phyloP scores from a whole-genome alignment of 2,797 vertebrate genomes.

The Microctenopoma steveboyesi region DNA sequence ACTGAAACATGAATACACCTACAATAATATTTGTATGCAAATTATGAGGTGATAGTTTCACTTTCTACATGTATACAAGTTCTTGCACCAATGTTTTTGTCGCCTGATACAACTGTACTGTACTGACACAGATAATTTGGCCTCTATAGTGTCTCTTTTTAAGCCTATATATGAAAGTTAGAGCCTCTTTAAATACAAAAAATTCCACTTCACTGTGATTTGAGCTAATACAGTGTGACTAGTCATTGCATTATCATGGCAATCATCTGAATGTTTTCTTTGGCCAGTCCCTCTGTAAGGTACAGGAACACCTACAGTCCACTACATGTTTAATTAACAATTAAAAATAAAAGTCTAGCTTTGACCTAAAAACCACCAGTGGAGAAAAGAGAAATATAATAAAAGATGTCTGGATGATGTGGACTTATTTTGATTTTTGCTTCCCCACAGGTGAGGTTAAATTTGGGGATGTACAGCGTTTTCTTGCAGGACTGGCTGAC shows the following conservation, averaged over 20 bases:
- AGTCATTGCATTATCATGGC: too few species aligned
- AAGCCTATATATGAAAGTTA: background rate
- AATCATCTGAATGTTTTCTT: too few species aligned
- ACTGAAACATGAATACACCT: background rate
- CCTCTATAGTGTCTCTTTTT: background rate
- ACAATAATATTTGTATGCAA: background rate
- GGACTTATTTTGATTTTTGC: background rate
- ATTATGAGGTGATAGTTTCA: background rate
- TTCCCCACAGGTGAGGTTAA: slow-evolving; percentile 87
- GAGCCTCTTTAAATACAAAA: background rate
- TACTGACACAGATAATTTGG: background rate
- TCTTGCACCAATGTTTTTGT: too few species aligned
- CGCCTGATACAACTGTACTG: too few species aligned
- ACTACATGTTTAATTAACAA: too few species aligned
- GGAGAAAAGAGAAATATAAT: too few species aligned
- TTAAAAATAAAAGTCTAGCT: too few species aligned
- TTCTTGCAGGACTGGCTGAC: slow-evolving; percentile 95
- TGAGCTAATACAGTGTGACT: too few species aligned
- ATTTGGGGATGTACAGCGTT: slow-evolving; percentile 91
- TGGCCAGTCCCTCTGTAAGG: too few species aligned
- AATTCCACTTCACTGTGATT: background rate
- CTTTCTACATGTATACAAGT: background rate
- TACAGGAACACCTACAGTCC: too few species aligned
- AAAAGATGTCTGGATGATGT: background rate
- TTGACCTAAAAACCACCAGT: too few species aligned